Percentiles rank a stretch among this genome's conserved stretches.
Conservation (phyloP, 2,888 invertebrate genomes). For the Itoplectis maculator region DNA sequence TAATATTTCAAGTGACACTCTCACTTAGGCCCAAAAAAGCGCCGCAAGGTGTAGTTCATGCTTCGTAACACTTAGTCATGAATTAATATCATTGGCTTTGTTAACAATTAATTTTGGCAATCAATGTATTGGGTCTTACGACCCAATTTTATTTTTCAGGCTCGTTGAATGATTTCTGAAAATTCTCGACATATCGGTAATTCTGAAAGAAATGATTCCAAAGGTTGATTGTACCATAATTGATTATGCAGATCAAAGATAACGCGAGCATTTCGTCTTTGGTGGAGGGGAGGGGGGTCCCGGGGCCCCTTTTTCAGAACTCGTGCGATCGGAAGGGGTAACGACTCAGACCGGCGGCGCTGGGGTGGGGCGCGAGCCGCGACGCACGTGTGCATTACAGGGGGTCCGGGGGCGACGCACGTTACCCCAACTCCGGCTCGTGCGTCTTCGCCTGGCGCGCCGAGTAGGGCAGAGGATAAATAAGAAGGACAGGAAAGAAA, state of each 20-base stretch:
- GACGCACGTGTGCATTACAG: conserved; percentile 54
- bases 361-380: conserved; percentile 25
- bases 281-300: background rate
- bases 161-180: background rate
- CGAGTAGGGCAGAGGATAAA: conserved; percentile 65
- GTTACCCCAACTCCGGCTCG: conserved; percentile 55
- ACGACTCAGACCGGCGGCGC: conserved; percentile 27
- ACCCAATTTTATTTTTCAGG: background rate
- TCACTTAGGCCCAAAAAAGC: background rate
- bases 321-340: conserved; percentile 31
- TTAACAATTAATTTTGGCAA: no score
- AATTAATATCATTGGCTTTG: no score
- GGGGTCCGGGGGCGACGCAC: conserved; percentile 52
- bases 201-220: background rate
- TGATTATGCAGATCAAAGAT: background rate
- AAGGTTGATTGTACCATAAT: background rate
- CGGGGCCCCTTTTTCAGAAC: conserved; percentile 20
- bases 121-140: no score
- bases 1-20: background rate
- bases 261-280: background rate
- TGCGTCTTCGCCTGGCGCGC: conserved; percentile 42
- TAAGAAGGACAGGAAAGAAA: conserved; percentile 69
- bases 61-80: no score
- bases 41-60: no score
- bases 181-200: background rate